phyloP scores from a whole-genome alignment of 2,888 invertebrate species.

The Acleris literana region DNA sequence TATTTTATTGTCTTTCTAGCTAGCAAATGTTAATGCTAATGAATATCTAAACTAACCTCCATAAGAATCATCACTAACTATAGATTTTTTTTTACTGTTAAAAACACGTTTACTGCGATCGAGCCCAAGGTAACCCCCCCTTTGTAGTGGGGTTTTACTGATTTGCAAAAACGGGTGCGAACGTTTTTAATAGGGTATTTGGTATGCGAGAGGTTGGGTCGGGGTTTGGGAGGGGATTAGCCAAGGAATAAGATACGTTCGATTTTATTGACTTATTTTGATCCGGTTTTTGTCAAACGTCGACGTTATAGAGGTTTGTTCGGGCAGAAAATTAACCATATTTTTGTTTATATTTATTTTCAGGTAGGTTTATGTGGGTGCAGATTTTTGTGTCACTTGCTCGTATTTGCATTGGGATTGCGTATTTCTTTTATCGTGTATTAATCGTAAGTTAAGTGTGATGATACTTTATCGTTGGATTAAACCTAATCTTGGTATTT shows the following conservation, averaged over 20 bases:
- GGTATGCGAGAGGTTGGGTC: constrained; percentile 32
- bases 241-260: constrained; percentile 27
- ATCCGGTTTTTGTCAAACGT: constrained; percentile 11
- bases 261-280: constrained; percentile 21
- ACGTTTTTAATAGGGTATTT: constrained; percentile 37
- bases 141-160: constrained; percentile 63
- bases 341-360: background rate
- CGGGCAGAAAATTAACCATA: background rate
- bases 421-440: no score
- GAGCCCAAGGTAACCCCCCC: constrained; percentile 40
- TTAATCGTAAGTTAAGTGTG: no score
- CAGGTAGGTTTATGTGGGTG: no score
- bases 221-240: constrained; percentile 22
- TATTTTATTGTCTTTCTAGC: no score
- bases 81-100: background rate
- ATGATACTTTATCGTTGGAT: no score
- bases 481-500: no score
- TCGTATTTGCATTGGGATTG: no score
- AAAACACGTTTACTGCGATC: constrained; percentile 18
- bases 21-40: no score
- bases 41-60: no score
- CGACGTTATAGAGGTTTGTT: background rate
- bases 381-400: no score
- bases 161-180: constrained; percentile 56
- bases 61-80: no score